Evolutionary conservation across 2,113 vertebrate genomes (phyloP).

Genomic region (Verasper variegatus): DNA sequence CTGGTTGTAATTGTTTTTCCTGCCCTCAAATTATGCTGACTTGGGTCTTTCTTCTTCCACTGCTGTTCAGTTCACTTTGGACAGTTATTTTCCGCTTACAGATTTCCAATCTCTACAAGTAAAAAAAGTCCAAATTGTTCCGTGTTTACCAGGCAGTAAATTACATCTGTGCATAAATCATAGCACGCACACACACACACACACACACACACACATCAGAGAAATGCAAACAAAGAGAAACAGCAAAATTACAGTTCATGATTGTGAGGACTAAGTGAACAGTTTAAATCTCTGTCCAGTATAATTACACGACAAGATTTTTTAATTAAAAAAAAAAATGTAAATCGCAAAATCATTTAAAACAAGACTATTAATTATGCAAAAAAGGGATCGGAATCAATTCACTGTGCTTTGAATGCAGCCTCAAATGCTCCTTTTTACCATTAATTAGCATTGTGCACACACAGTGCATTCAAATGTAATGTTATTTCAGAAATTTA

Average conservation of each 20-base stretch:
- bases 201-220: background rate
- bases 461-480: background rate
- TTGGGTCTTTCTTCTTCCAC: constrained; percentile 56
- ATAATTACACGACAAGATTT: too few relatives aligned
- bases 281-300: background rate
- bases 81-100: constrained; percentile 50
- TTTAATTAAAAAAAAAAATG: background rate
- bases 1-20: constrained; percentile 76
- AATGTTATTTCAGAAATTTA: background rate
- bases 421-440: constrained; percentile 28
- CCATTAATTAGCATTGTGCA: constrained; percentile 11
- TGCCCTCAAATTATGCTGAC: constrained; percentile 77
- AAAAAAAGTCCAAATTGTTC: constrained; percentile 37
- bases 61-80: constrained; percentile 60
- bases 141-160: constrained; percentile 27
- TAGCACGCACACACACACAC: background rate
- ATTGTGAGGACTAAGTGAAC: background rate
- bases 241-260: background rate
- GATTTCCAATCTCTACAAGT: constrained; percentile 52
- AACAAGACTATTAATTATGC: background rate
- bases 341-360: constrained; percentile 1
- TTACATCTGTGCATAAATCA: background rate
- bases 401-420: constrained; percentile 30
- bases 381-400: background rate
- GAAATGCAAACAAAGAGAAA: background rate